Base-by-base conservation (phyloP, 1,140 invertebrate species). In the Holotrichia oblita region DNA sequence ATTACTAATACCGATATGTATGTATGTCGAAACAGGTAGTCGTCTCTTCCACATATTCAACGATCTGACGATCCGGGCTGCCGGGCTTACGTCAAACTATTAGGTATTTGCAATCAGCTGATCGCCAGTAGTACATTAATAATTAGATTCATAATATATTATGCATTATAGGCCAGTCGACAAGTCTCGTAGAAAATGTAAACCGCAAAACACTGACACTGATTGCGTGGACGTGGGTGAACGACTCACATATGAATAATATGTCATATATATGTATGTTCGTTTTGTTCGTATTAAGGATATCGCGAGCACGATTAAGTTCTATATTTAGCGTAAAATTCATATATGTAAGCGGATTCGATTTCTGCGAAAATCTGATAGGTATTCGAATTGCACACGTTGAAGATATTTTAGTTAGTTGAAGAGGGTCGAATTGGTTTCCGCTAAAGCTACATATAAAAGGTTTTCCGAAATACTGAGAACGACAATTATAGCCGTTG, bases 181-280 rank as follows among this genome's bases (percentile, higher is more conserved):
- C 48, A n/a, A 6, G 48, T 55, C 48, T 17, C 27, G 27, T 34
- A 34, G 27, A 34, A 34, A 34, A 34, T 34, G 14, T 55, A 55
- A 55, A n/a, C 48, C 48, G 17, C 48, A 55, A n/a, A 55, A 55
- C 48, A 55, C 48, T 55, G 48, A n/a, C 48, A 55, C 48, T 55
- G 48, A n/a, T 55, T 55, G 17, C 14, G 48, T 17, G 48, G 17
- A 55, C 17, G 48, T 55, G 48, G 48, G 48, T 55, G 48, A 55
- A 55, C 48, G 48, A 17, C 10, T 55, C 27, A 34, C 27, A 34
- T 34, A 34, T 34, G 27, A 34, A 34, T 34, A 34, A 34, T 34
- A 34, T 34, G 27, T 34, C 1, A 2, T 4, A 34, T 34, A 34
- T 34, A 2, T 34, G 27, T 34, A 34, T 34, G 27, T 34, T 34